Evolutionary conservation across 2,888 invertebrate species (phyloP).

Genomic region (Agriopis leucophaearia): DNA sequence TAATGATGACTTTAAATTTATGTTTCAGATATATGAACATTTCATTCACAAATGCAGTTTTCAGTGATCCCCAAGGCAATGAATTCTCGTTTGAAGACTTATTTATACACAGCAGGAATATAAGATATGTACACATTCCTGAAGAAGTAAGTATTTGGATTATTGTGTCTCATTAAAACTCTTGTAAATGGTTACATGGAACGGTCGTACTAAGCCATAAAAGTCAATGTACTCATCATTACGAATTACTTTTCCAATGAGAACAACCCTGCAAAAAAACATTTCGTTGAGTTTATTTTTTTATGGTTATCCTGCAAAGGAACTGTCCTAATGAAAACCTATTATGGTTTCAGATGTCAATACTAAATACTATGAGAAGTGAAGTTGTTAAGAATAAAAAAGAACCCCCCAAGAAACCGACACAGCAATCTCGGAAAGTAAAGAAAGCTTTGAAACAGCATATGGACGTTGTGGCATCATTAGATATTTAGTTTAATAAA

Average conservation of each 20-base stretch:
- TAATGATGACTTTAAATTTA: background rate
- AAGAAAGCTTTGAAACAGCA: conserved; percentile 83
- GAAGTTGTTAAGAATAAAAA: conserved; percentile 66
- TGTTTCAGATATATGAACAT: conserved; percentile 89
- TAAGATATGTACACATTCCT: conserved; percentile 90
- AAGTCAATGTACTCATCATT: no score
- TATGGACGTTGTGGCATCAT: conserved; percentile 77
- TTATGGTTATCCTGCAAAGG: no score
- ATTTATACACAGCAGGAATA: conserved; percentile 88
- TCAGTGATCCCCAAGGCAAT: conserved; percentile 87
- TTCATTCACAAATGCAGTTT: conserved; percentile 87
- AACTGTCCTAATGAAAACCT: background rate
- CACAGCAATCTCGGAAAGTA: conserved; percentile 77
- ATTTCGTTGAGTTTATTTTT: no score
- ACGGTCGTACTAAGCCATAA: no score
- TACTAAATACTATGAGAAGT: conserved; percentile 79
- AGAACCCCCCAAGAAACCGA: conserved; percentile 55
- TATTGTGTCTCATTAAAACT: no score
- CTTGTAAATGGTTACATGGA: no score
- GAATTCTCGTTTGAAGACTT: conserved; percentile 87
- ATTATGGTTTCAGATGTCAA: conserved; percentile 74
- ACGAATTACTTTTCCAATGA: no score
- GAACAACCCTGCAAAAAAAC: no score
- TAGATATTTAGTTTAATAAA: conserved; percentile 47
- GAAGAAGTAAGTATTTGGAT: conserved; percentile 72